These are phyloP conservation scores for Polyommatus iphigenia DNA, from an alignment of 2,888 invertebrate genomes.

Conservation along the genomic window DNA sequence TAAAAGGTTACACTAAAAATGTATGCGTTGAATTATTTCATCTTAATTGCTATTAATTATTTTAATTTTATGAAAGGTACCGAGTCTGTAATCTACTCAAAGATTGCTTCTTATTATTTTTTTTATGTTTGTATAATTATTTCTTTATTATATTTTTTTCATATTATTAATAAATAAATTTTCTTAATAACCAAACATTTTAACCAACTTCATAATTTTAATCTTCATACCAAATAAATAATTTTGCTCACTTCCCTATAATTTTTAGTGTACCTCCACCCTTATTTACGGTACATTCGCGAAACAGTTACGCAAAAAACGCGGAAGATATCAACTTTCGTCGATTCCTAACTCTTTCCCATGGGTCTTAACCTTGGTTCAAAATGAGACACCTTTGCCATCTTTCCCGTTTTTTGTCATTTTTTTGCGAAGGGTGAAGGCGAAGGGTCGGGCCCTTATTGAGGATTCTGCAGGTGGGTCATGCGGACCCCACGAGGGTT, in stretches of 20 bases:
- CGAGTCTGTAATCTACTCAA: no score
- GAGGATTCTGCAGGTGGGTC: constrained; percentile 75
- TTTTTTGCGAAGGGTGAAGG: constrained; percentile 55
- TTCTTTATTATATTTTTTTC: no score
- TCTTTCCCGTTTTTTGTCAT: constrained; percentile 71
- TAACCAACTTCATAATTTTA: no score
- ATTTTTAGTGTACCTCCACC: neutral
- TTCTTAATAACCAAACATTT: no score
- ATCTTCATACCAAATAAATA: neutral
- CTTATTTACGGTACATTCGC: constrained; percentile 65
- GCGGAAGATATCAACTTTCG: constrained; percentile 65
- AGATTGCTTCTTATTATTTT: no score
- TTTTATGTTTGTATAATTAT: no score
- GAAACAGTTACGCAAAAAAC: constrained; percentile 66
- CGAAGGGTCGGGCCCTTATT: constrained; percentile 67
- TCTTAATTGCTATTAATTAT: no score
- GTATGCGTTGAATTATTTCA: no score
- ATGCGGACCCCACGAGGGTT: constrained; percentile 47
- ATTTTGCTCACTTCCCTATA: neutral
- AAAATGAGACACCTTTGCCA: constrained; percentile 78
- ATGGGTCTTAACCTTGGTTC: constrained; percentile 78
- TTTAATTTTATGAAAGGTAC: no score
- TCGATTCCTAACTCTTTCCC: constrained; percentile 77
- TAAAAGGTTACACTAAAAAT: no score
- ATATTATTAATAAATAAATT: no score